Base-by-base conservation (phyloP, 2,797 vertebrate species). In the Anas capensis region DNA sequence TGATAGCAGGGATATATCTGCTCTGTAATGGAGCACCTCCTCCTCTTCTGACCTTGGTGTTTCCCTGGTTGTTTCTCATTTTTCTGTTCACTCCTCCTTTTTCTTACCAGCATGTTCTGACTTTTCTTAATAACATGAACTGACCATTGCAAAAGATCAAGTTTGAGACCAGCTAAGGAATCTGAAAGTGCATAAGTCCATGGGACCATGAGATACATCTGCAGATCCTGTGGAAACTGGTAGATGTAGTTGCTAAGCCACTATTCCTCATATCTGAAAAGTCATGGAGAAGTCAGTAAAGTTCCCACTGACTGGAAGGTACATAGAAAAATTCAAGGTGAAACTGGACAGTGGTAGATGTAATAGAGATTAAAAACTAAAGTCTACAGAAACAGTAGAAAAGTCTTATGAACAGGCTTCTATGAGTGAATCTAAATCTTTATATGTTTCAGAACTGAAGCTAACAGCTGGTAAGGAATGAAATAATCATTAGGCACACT, bases 321-420 rank as follows among this genome's bases (percentile, higher is more conserved):
- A 65, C 5, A 65, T 5, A 83, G 5, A 4, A 79, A 71, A 76
- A 51, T 46, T 83, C 31, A 6, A 49, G 49, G 40, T 90, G 29
- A 88, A 86, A 75, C 6, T 48, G 12, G 4, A 34, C 11, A 27
- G 4, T 71, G 83, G 33, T 61, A 42, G 34, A 44, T 18, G 53
- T 34, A 87, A 53, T 38, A 51, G 58, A 51, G 26, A 27, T 51
- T 27, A 27, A 27, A 51, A 51, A 26, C 26, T 33, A 36, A 86
- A 53, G 57, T 33, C 8, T 51, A 62, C 2, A 46, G 14, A 66
- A 61, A 14, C 4, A 62, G 3, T 16, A 56, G 20, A 82, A 76
- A 14, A 38, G 2, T 0, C 38, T 36, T 58, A 40, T 68, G 27
- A 10, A 72, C 71, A 75, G 5, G 4, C 3, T 84, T 2, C 0